A percentile compares a stretch with the other conserved stretches of the same genome.
Conservation (phyloP, 2,113 vertebrate species). For the Mesitornis unicolor region DNA sequence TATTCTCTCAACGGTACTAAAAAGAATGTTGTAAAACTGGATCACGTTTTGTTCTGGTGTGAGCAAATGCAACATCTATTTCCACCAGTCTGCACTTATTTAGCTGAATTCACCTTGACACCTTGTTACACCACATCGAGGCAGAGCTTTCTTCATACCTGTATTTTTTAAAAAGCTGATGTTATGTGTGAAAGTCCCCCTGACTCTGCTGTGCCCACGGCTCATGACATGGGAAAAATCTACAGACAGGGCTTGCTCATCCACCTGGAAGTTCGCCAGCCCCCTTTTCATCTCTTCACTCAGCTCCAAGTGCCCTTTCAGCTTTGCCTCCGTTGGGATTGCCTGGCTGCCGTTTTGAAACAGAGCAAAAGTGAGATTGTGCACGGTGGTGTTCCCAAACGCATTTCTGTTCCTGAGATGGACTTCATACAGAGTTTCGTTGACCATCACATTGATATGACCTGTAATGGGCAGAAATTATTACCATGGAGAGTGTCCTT, state of each 20-base stretch:
- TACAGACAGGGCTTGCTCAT: conserved; percentile 65
- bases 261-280: conserved; percentile 63
- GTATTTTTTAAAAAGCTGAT: conserved; percentile 55
- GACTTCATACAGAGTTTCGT: conserved; percentile 67
- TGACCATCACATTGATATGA: conserved; percentile 70
- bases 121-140: background rate
- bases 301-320: conserved; percentile 2
- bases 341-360: conserved; percentile 51
- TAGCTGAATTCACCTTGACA: background rate
- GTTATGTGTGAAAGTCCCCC: conserved; percentile 69
- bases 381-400: background rate
- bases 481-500: background rate
- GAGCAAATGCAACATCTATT: background rate
- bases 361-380: background rate
- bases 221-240: conserved; percentile 52
- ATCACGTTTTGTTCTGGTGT: background rate
- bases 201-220: conserved; percentile 21
- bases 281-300: background rate
- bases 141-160: conserved; percentile 70
- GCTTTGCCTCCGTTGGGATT: conserved; percentile 22
- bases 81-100: background rate
- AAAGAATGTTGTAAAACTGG: background rate
- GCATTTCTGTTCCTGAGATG: conserved; percentile 69
- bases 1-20: background rate
- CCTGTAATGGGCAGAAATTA: conserved; percentile 63